Evolutionary conservation across 1,140 invertebrate genomes (phyloP), one percentile per base, ranked within the genome.

Genomic region (Anagrus nilaparvatae): DNA sequence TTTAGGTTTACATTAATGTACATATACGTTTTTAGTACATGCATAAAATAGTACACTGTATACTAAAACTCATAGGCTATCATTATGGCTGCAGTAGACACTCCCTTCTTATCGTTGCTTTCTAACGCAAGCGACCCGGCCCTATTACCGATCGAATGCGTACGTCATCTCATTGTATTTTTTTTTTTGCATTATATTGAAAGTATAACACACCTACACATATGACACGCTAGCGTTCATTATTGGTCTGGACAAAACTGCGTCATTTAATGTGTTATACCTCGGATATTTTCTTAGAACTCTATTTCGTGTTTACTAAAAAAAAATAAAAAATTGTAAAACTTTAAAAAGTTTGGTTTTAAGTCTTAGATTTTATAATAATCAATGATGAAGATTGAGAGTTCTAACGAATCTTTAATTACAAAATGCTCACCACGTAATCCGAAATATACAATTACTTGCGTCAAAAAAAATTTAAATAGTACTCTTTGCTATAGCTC

Each of bases 61-160:
- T 42, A 49, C n/a, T n/a, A n/a, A n/a, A n/a, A n/a, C n/a, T 48
- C 43, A 49, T 61, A 60, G 56, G 55, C 61, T 64, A 60, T 64
- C 52, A 64, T 64, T 64, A 64, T 64, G 60, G 59, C 60, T 54
- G 60, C 60, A 40, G 44, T 42, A 47, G 61, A 64, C 61, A 63
- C 61, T 63, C 61, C 61, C 60, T 61, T 59, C 61, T 64, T 64
- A 64, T 64, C 61, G 61, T 55, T 34, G 54, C 54, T 63, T 63
- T 63, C 58, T 56, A 61, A 60, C 56, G 53, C 51, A 12, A 17
- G 48, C 53, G 48, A 51, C 50, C 50, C 48, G 49, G 42, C 40
- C 49, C 50, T 14, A 17, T 10, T 20, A 20, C 19, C 50, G 49
- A 41, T 40, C 49, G 50, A 27, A 18, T 33, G 30, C 28, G 34